A percentile compares a stretch with the other conserved stretches of the same genome.
These are phyloP conservation scores for Phainopepla nitens DNA, from an alignment of 2,113 vertebrate genomes.

Conservation along the genomic window DNA sequence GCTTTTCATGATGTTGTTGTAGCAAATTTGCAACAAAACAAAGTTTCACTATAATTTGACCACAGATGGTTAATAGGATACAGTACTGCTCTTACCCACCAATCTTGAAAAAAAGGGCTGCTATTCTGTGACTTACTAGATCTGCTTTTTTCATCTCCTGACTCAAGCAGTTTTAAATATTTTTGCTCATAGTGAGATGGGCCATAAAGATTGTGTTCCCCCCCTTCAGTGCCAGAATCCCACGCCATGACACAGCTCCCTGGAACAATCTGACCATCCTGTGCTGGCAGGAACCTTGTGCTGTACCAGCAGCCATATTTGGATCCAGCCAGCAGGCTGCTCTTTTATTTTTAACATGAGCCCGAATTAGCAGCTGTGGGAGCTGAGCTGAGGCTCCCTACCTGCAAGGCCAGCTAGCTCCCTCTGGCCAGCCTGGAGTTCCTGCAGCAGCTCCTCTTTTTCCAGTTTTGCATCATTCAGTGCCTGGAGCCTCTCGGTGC, in stretches of 20 bases:
- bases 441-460: conserved; percentile 70
- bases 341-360: conserved; percentile 44
- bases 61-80: not conserved
- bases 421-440: conserved; percentile 61
- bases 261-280: not conserved
- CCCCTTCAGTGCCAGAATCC: not conserved
- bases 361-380: not conserved
- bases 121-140: not conserved
- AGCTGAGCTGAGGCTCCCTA: conserved; percentile 28
- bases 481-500: conserved; percentile 60
- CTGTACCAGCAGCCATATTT: not conserved
- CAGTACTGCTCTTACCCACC: not conserved
- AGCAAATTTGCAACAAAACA: not conserved
- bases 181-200: not conserved
- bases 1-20: not conserved
- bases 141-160: not conserved
- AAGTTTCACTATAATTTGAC: not conserved
- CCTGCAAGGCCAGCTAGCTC: conserved; percentile 73
- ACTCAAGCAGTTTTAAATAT: not conserved
- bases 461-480: conserved; percentile 70
- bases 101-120: not conserved
- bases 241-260: not conserved
- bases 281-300: not conserved
- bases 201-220: not conserved
- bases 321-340: not conserved